phyloP scores from a whole-genome alignment of 2,113 vertebrate genomes.

The Menidia beryllina region DNA sequence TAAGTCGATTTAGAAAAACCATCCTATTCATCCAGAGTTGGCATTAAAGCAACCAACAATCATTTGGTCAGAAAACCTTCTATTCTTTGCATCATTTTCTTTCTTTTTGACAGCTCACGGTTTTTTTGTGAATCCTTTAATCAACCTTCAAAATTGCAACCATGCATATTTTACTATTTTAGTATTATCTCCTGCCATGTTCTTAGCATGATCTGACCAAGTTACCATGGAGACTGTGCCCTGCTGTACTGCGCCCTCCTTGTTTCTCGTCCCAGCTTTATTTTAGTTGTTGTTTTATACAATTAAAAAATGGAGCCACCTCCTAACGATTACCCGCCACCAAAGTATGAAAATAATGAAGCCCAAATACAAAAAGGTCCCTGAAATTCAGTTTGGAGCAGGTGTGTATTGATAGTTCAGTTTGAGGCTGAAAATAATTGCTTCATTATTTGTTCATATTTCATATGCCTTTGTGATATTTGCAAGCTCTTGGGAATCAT shows the following conservation, averaged over 20 bases:
- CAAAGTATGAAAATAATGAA: neutral
- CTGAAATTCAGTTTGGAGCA: neutral
- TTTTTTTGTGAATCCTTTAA: neutral
- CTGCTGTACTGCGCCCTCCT: neutral
- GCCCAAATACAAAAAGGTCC: neutral
- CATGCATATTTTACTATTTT: neutral
- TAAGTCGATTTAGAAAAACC: no score
- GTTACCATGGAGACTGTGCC: slow-evolving; percentile 4
- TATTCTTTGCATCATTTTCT: neutral
- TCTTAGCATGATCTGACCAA: slow-evolving; percentile 2
- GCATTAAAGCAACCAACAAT: no score
- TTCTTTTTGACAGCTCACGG: neutral
- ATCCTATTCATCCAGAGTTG: no score
- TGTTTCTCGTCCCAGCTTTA: neutral
- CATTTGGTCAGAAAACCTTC: no score
- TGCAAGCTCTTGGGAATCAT: slow-evolving; percentile 49
- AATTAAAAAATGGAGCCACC: neutral
- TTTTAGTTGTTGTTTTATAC: neutral
- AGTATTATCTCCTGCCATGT: neutral
- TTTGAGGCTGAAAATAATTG: slow-evolving; percentile 29
- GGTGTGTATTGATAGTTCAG: neutral
- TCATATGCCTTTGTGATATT: slow-evolving; percentile 44
- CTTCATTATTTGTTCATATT: slow-evolving; percentile 55
- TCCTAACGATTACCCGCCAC: neutral
- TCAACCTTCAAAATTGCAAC: neutral